Conservation (phyloP, 1,140 invertebrate species). For the Hylyphantes graminicola region DNA sequence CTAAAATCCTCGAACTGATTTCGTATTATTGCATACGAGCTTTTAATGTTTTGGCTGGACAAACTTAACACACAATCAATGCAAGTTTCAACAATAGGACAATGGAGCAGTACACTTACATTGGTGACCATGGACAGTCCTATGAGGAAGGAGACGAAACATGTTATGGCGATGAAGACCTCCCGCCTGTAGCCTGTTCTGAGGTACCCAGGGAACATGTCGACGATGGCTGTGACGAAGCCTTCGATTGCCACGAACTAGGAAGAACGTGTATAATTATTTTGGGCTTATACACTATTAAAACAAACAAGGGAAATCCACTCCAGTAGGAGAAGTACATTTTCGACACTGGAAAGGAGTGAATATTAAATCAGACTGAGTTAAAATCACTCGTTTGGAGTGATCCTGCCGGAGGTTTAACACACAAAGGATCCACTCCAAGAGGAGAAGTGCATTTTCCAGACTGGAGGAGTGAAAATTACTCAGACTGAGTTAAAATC, state of each 20-base stretch:
- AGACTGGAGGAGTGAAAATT: too few species aligned
- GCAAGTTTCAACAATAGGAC: background rate
- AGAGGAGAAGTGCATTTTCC: too few species aligned
- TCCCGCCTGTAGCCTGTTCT: slow-evolving; percentile 69
- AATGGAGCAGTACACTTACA: slow-evolving; percentile 68
- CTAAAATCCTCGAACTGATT: background rate
- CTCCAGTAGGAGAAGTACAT: too few species aligned
- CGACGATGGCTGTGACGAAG: slow-evolving; percentile 80
- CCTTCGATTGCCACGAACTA: slow-evolving; percentile 86
- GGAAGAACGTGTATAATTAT: background rate
- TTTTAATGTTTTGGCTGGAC: background rate
- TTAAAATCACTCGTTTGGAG: too few species aligned
- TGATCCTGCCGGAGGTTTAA: too few species aligned
- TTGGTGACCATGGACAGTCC: slow-evolving; percentile 79
- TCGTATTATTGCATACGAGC: background rate
- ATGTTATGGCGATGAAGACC: slow-evolving; percentile 74
- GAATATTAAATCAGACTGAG: too few species aligned
- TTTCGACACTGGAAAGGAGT: too few species aligned
- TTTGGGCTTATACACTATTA: too few species aligned
- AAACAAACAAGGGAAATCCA: too few species aligned
- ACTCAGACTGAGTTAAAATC: too few species aligned
- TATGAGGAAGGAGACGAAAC: slow-evolving; percentile 74
- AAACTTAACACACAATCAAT: background rate
- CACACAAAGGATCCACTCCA: too few species aligned
- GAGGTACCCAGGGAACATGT: slow-evolving; percentile 74